Base-by-base conservation (phyloP, 2,797 vertebrate genomes). In the Sternarchorhynchus goeldii region DNA sequence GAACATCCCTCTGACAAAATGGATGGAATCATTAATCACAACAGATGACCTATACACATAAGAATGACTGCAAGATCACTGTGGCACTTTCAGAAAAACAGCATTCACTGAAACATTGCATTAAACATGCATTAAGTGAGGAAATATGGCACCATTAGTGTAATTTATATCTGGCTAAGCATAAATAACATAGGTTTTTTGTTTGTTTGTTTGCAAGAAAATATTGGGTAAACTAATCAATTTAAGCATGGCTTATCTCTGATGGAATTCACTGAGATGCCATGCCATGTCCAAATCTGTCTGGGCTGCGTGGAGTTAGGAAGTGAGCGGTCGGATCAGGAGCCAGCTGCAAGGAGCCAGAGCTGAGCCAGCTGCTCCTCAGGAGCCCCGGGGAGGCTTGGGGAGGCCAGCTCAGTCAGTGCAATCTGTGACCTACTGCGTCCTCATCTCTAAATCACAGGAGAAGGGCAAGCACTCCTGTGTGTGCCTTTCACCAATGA, bases 401-500 rank as follows among this genome's bases (percentile, higher is more conserved):
- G 5, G 59, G 80, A 34, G 41, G 8, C 39, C 55, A 39, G 39
- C 8, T 59, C 70, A 56, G 41, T 55, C 29, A 25, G 67, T 39
- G 71, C 36, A 41, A 21, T 32, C 56, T 10, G 0, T 45, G 6
- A 45, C 39, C 21, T 70, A 39, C 6, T 29, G 14, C 53, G 36
- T 66, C 58, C 53, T 79, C 55, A 56, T 41, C 32, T 50, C 64
- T 83, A 82, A 83, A 83, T 83, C 69, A 82, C 4, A 50, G 12
- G 32, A 20, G 63, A 74, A 66, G 39, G 50, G 32, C 6, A 18
- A 65, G 36, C 5, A 36, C 57, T 73, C 75, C 39, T 45, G 45
- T n/a, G 20, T 76, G 69, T 78, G 53, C 31, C n/a, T n/a, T n/a
- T 17, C 66, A 14, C 67, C 29, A 36, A 63, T 16, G 39, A 66